Percentiles rank a stretch among this genome's conserved stretches.
Conservation (phyloP, 2,113 vertebrate species). For the Tylochromis polylepis region DNA sequence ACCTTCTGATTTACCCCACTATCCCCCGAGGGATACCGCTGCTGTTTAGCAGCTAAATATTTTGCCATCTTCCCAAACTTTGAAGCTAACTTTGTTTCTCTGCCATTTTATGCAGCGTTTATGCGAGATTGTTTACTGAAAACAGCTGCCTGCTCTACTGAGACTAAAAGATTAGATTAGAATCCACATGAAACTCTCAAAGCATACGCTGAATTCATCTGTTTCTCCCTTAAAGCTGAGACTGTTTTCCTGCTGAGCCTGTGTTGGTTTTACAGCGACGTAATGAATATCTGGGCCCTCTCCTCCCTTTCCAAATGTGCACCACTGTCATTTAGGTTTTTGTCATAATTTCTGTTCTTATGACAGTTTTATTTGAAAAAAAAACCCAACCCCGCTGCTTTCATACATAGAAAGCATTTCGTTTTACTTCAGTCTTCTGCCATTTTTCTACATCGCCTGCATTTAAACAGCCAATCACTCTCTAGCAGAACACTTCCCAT, state of each 20-base stretch:
- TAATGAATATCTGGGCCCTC: slow-evolving; percentile 12
- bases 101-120: background rate
- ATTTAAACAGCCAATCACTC: background rate
- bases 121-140: background rate
- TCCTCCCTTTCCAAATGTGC: background rate
- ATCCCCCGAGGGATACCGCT: background rate
- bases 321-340: background rate
- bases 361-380: background rate
- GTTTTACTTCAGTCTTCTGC: background rate
- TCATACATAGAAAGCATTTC: background rate
- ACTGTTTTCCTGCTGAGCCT: background rate
- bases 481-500: background rate
- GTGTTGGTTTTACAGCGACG: background rate
- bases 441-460: background rate
- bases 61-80: background rate
- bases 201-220: background rate
- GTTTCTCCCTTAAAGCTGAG: slow-evolving; percentile 11
- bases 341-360: background rate
- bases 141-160: background rate
- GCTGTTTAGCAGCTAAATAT: background rate
- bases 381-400: rapidly evolving
- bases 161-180: background rate
- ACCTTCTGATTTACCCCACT: background rate
- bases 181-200: slow-evolving; percentile 3
- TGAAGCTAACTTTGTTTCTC: background rate